A percentile compares a stretch with the other conserved stretches of the same genome.
Evolutionary conservation across 2,113 vertebrate genomes (phyloP).

Genomic region (Gallinago undulata): DNA sequence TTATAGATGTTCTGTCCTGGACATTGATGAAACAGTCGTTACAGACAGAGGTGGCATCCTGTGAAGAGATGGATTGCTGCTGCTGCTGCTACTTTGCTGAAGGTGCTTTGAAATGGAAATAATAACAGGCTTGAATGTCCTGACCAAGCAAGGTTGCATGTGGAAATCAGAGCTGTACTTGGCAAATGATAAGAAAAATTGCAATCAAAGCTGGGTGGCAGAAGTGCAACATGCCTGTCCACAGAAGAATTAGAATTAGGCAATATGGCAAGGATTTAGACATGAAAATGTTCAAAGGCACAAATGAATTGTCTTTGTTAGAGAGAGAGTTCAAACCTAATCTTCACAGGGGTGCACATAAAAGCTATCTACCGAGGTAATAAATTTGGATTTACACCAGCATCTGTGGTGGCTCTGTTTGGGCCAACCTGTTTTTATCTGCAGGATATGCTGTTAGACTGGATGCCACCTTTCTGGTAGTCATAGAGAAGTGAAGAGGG

Average conservation of each 20-base stretch:
- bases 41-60: constrained; percentile 40
- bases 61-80: constrained; percentile 57
- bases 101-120: constrained; percentile 74
- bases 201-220: constrained; percentile 30
- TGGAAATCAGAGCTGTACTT: constrained; percentile 53
- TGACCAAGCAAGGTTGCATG: constrained; percentile 45
- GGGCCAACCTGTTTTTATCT: neutral
- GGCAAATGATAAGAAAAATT: constrained; percentile 55
- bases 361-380: neutral
- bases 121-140: constrained; percentile 60
- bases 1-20: constrained; percentile 61
- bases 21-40: constrained; percentile 59
- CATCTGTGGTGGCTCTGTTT: neutral
- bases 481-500: neutral
- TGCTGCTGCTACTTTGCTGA: constrained; percentile 48
- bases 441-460: neutral
- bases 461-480: neutral
- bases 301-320: neutral
- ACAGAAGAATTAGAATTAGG: constrained; percentile 9
- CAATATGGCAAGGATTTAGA: neutral
- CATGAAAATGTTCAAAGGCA: neutral
- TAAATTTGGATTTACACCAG: neutral
- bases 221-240: neutral
- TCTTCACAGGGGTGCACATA: neutral
- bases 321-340: neutral